Conservation (phyloP, 2,888 invertebrate species). For the Hecatera dysodea region DNA sequence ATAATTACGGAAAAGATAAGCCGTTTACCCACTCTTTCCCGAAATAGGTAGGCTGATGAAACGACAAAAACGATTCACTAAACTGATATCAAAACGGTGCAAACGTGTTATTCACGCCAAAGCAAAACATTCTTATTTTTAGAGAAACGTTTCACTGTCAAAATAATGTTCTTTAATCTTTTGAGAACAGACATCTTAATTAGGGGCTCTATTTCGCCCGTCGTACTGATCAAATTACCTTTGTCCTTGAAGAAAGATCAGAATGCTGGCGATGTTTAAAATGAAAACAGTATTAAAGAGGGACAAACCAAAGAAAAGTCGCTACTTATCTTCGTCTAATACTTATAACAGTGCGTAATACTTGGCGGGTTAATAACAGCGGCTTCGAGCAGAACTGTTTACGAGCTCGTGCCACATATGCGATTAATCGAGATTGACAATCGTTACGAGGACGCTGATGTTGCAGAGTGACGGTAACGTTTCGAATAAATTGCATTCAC, state of each 20-base stretch:
- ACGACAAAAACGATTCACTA: not conserved
- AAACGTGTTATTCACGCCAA: constrained; percentile 1
- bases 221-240: constrained; percentile 32
- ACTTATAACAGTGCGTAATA: constrained; percentile 46
- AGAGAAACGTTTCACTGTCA: constrained; percentile 5
- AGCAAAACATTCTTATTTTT: constrained; percentile 17
- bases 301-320: constrained; percentile 8
- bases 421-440: constrained; percentile 61
- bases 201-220: constrained; percentile 16
- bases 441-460: constrained; percentile 52
- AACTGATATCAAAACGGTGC: not conserved
- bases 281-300: constrained; percentile 1
- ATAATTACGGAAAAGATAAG: constrained; percentile 43
- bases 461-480: constrained; percentile 43
- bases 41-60: not conserved
- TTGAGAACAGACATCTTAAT: constrained; percentile 30
- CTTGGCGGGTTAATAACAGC: constrained; percentile 21
- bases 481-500: constrained; percentile 59
- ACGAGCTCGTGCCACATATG: constrained; percentile 47
- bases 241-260: constrained; percentile 19
- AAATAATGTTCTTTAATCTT: constrained; percentile 12
- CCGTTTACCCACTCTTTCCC: constrained; percentile 15
- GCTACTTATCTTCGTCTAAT: constrained; percentile 7
- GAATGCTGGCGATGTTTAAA: not conserved
- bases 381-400: constrained; percentile 26